Percentiles rank a stretch among this genome's conserved stretches.
phyloP scores from a whole-genome alignment of 2,888 invertebrate species.

The Stenolophus ochropezus region DNA sequence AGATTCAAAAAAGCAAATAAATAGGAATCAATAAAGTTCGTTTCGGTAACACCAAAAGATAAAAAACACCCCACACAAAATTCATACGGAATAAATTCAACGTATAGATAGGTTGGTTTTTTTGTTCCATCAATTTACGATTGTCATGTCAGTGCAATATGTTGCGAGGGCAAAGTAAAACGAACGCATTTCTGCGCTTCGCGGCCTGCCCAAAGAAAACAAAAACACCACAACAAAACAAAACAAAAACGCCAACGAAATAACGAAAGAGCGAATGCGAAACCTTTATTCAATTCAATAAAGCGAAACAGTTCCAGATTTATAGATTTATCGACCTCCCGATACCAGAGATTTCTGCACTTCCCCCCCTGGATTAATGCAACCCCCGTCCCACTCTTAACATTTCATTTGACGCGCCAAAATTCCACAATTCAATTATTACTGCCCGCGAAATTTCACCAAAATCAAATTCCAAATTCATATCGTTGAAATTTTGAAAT shows the following conservation, averaged over 20 bases:
- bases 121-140: conserved; percentile 60
- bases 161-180: conserved; percentile 57
- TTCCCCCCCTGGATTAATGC: conserved; percentile 12
- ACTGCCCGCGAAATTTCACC: too few relatives aligned
- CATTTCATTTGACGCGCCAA: conserved; percentile 29
- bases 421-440: background rate
- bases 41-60: conserved; percentile 42
- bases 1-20: conserved; percentile 36
- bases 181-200: conserved; percentile 46
- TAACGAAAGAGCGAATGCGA: conserved; percentile 55
- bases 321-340: conserved; percentile 48
- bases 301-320: conserved; percentile 55
- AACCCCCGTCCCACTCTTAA: background rate
- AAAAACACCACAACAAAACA: conserved; percentile 49
- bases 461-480: too few relatives aligned
- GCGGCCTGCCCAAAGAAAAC: conserved; percentile 48
- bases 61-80: conserved; percentile 45
- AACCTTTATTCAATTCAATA: conserved; percentile 53
- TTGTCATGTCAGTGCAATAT: conserved; percentile 59
- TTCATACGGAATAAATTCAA: conserved; percentile 52
- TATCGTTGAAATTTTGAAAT: too few relatives aligned
- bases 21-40: conserved; percentile 47
- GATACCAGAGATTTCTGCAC: background rate
- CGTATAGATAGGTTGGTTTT: conserved; percentile 50
- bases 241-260: conserved; percentile 49